Percentiles rank a stretch among this genome's conserved stretches.
Conservation (phyloP, 2,888 invertebrate species). For the Celastrina argiolus region DNA sequence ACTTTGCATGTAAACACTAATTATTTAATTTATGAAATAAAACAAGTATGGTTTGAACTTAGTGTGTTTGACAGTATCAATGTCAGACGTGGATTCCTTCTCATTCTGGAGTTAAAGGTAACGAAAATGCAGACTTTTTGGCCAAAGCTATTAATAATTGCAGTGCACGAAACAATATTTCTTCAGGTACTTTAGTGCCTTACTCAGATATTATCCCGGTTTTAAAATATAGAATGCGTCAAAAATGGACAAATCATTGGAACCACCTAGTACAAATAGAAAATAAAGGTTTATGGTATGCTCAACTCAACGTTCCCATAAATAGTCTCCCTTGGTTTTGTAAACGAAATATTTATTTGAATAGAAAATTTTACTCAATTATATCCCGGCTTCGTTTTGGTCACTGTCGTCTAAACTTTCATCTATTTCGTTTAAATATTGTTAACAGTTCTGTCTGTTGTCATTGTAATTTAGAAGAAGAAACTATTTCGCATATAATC, state of each 20-base stretch:
- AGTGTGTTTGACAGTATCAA: background rate
- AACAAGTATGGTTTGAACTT: background rate
- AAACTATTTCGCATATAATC: too few species aligned
- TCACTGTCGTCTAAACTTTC: constrained; percentile 5
- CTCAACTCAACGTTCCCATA: background rate
- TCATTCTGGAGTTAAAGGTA: background rate
- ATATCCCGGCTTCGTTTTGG: constrained; percentile 9
- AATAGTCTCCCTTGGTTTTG: constrained; percentile 12
- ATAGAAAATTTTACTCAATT: background rate
- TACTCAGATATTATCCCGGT: background rate
- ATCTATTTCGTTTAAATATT: constrained; percentile 10
- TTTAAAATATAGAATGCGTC: background rate
- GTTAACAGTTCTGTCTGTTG: too few species aligned
- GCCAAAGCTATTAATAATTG: constrained; percentile 5
- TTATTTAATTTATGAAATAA: background rate
- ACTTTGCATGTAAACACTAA: too few species aligned
- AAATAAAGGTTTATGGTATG: constrained; percentile 1
- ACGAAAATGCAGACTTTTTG: constrained; percentile 2
- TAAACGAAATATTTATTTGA: background rate
- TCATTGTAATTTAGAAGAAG: too few species aligned
- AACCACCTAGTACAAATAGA: background rate
- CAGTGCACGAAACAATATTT: background rate
- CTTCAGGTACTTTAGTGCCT: background rate
- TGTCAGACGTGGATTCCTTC: constrained; percentile 5
- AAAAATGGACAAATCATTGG: background rate